phyloP scores from a whole-genome alignment of 2,113 vertebrate species.

The Phrynosoma blainvillii region DNA sequence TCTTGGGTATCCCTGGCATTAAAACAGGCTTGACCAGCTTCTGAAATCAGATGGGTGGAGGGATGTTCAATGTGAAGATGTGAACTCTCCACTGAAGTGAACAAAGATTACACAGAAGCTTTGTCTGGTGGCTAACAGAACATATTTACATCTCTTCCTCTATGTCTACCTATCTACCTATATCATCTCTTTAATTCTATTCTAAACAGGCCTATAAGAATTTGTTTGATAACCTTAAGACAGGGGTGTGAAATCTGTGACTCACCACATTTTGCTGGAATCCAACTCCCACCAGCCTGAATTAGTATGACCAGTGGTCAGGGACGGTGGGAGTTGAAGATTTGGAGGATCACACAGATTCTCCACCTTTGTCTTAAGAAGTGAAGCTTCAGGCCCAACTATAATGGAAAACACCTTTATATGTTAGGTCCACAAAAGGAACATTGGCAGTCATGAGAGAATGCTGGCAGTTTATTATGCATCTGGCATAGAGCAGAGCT shows the following conservation, averaged over 20 bases:
- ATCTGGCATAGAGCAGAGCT: not conserved
- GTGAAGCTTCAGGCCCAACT: conserved; percentile 3
- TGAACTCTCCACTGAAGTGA: not conserved
- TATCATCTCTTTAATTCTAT: conserved; percentile 39
- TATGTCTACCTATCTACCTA: not conserved
- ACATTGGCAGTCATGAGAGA: not conserved
- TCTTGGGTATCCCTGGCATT: too few relatives aligned
- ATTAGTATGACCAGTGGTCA: not conserved
- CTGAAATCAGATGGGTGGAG: too few relatives aligned
- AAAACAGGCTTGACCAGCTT: too few relatives aligned
- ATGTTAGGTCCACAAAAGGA: conserved; percentile 5
- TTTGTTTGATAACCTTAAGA: not conserved
- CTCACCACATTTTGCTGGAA: not conserved
- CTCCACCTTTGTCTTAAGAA: not conserved
- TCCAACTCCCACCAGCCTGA: too few relatives aligned
- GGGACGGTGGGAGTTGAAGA: not conserved
- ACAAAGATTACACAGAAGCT: not conserved
- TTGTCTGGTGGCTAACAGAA: not conserved
- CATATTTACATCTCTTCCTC: conserved; percentile 24
- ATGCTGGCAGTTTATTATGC: not conserved
- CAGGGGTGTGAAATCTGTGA: not conserved
- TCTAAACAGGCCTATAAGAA: conserved; percentile 58
- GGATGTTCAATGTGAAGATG: too few relatives aligned
- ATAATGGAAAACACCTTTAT: not conserved
- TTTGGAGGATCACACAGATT: not conserved